Evolutionary conservation across 2,888 invertebrate genomes (phyloP), one percentile per base, ranked within the genome.

Genomic region (Meliscaeva auricollis): DNA sequence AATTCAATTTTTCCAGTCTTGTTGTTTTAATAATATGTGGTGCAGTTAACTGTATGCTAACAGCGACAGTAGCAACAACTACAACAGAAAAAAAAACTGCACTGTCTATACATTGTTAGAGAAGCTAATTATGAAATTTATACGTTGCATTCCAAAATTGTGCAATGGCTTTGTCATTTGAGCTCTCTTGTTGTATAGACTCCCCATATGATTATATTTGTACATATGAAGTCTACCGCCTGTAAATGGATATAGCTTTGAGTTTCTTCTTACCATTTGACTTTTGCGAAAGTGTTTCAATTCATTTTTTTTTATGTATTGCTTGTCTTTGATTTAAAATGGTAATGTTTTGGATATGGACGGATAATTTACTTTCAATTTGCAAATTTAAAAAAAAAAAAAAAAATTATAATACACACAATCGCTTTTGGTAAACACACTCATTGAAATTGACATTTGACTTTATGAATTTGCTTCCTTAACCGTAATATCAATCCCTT

Each of bases 101-200:
- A 64, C 17, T 9, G 66, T 50, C 41, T 64, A 52, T 6, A 58
- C 4, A 26, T 3, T 50, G 81, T 72, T 62, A 76, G 58, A 54
- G 26, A 26, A 38, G 38, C 54, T 74, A 78, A 83, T 83, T 84
- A 79, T 84, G 83, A 84, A 84, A 84, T 75, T 35, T 68, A 68
- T 73, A 46, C 83, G 17, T 46, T 46, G 46, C 64, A 74, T 70
- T 84, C 72, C 75, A 75, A 66, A 66, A 79, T 84, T 79, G 79
- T 79, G 83, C 79, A 84, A 84, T 56, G 48, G 50, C 64, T 75
- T 75, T 84, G 83, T 79, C 83, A 84, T 84, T 84, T 79, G 83
- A 84, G 79, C 38, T 38, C 38, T 38, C 73, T 64, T 44, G 70
- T 58, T 58, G 74, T 41, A 46, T 38, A 66, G 20, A 35, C 35